Base-by-base conservation (phyloP, 2,888 invertebrate genomes). In the Dynastes hyllus region DNA sequence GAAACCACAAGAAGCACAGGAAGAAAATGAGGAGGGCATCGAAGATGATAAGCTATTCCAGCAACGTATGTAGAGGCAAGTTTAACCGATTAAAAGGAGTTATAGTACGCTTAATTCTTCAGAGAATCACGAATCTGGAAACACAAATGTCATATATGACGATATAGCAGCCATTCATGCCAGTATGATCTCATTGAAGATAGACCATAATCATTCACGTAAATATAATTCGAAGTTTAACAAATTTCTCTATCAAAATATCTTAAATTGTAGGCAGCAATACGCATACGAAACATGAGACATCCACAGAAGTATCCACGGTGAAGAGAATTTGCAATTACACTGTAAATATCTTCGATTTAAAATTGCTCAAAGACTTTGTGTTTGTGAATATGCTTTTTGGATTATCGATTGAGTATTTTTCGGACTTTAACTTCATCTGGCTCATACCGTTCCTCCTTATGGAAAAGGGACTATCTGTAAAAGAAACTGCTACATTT, bases 351-450 rank as follows among this genome's bases (percentile, higher is more conserved):
- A 51, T 53, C 81, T 93, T 93, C 84, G 93, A 93, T 87, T 87
- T 93, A 71, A 91, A 91, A 53, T 88, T 93, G 66, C 85, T 93
- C 4, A 90, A 87, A 78, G 93, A 93, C 87, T 92, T 92, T 16
- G 89, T 92, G 81, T 93, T 92, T 84, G 90, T 93, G 0, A 93
- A 91, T 82, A 91, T 93, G 81, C 89, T 92, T 87, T 79, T 92
- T 55, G 93, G 93, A 13, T 87, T 93, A 85, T 92, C 93, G 0
- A 86, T 93, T 51, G 93, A 93, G 2, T 90, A 92, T 13, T 92
- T 92, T 83, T 92, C 92, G 0, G 93, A 93, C 85, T 90, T 92
- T 0, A 93, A 93, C 84, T 93, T 93, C 84, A 91, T 93, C 0
- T 85, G 92, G 11, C 84, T 93, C 63, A 89, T 92, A 9, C 93